Evolutionary conservation across 2,113 vertebrate species (phyloP).

Genomic region (Phainopepla nitens): DNA sequence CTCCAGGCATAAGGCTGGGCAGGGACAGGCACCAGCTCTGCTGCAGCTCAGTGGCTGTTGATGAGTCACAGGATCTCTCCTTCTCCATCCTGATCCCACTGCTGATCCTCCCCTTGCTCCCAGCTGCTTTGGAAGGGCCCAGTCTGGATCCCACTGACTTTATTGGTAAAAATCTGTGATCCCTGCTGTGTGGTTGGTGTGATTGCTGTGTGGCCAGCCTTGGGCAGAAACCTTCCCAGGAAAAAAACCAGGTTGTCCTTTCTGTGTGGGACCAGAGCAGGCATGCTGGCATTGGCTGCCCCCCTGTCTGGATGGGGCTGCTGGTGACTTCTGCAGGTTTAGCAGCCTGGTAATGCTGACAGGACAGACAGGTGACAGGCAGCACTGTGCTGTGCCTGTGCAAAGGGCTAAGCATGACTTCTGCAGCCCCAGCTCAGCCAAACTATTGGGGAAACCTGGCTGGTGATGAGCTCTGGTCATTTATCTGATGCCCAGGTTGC

Average conservation of each 20-base stretch:
- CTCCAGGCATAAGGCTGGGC: background rate
- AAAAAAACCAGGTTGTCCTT: background rate
- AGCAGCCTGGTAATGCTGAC: background rate
- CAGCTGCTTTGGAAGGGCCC: background rate
- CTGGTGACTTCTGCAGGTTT: background rate
- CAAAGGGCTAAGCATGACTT: background rate
- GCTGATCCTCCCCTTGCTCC: background rate
- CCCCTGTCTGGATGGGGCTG: background rate
- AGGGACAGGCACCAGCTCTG: background rate
- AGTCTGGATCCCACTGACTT: background rate
- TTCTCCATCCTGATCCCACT: background rate
- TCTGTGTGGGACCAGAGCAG: background rate
- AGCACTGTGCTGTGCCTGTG: background rate
- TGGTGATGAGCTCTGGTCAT: background rate
- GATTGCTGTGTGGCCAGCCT: background rate
- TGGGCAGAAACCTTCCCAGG: background rate
- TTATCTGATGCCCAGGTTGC: background rate
- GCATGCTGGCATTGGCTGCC: background rate
- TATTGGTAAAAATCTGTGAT: background rate
- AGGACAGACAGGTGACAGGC: background rate
- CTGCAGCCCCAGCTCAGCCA: background rate
- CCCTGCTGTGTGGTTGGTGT: background rate
- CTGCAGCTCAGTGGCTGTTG: background rate
- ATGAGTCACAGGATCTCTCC: background rate
- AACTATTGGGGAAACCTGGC: fast-evolving